These are phyloP conservation scores for Aporophyla nigra DNA, from an alignment of 2,888 invertebrate genomes.

Conservation along the genomic window DNA sequence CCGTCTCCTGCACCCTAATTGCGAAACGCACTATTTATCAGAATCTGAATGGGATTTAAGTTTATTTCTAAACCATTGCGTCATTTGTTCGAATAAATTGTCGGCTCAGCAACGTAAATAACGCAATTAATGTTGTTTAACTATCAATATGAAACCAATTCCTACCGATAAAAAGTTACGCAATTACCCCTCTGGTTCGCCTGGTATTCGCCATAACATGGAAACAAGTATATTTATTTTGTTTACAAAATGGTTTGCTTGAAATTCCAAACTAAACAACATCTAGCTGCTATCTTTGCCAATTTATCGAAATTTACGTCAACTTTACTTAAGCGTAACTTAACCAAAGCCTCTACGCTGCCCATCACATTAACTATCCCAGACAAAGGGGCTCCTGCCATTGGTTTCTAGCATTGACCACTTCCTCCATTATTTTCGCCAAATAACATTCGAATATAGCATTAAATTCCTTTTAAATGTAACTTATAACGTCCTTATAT, in stretches of 20 bases:
- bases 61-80: too few relatives aligned
- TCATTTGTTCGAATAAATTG: too few relatives aligned
- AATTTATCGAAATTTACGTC: slow-evolving; percentile 41
- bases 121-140: too few relatives aligned
- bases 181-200: neutral
- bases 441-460: slow-evolving; percentile 35
- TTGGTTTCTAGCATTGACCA: neutral
- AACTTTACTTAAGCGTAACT: neutral
- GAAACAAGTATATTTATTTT: neutral
- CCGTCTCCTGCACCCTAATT: too few relatives aligned
- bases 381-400: slow-evolving; percentile 25
- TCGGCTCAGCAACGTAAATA: too few relatives aligned
- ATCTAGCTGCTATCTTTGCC: slow-evolving; percentile 10
- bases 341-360: neutral
- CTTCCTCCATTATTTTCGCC: slow-evolving; percentile 46
- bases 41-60: too few relatives aligned
- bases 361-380: slow-evolving; percentile 30
- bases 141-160: too few relatives aligned
- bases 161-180: too few relatives aligned
- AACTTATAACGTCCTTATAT: slow-evolving; percentile 45
- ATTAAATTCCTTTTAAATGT: slow-evolving; percentile 50
- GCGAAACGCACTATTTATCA: too few relatives aligned
- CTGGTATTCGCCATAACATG: neutral
- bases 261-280: neutral
- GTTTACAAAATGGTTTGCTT: neutral